Conservation (phyloP, 2,113 vertebrate species). For the Chionomys nivalis region DNA sequence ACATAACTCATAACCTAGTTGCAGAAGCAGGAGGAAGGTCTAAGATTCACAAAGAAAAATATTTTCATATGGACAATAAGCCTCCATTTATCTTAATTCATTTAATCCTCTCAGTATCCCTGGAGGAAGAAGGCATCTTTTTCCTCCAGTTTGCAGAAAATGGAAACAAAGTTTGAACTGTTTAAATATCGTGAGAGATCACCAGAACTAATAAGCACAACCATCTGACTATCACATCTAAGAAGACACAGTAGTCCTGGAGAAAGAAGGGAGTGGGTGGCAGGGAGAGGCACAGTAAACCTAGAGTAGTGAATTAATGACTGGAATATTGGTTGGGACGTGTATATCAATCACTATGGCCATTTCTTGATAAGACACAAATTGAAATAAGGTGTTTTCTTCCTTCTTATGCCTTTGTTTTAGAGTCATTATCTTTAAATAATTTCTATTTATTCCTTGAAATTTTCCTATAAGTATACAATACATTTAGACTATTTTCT, state of each 20-base stretch:
- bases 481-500: not conserved
- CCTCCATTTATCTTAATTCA: not conserved
- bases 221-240: not conserved
- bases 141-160: not conserved
- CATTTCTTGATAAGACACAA: not conserved
- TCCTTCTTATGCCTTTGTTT: not conserved
- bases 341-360: too few species aligned
- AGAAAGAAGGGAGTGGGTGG: too few species aligned
- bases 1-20: not conserved
- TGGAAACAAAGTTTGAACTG: not conserved
- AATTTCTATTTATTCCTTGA: not conserved
- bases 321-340: not conserved
- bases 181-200: conserved; percentile 9
- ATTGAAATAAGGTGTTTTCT: not conserved
- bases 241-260: not conserved
- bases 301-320: not conserved
- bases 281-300: not conserved
- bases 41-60: not conserved
- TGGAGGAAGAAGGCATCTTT: not conserved
- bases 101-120: not conserved
- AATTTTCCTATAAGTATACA: not conserved
- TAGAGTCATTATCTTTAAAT: not conserved
- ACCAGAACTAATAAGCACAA: not conserved
- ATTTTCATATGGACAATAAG: not conserved
- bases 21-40: not conserved